Evolutionary conservation across 2,888 invertebrate genomes (phyloP), one percentile per base, ranked within the genome.

Genomic region (Dolichopus griseipennis): DNA sequence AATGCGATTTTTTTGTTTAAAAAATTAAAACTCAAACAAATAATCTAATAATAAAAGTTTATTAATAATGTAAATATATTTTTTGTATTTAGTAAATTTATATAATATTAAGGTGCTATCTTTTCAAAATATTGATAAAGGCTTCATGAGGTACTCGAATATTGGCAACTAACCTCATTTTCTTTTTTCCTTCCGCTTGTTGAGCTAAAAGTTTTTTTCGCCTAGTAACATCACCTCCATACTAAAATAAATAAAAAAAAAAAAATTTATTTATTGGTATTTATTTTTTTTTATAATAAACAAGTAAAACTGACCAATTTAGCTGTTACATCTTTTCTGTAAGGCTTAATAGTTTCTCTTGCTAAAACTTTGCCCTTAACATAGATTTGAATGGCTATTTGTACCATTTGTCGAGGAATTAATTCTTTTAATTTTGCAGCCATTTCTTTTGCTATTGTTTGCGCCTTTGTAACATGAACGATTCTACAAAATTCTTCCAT

Each of bases 111-210:
- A 27, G 5, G 3, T 37, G 8, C 37, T 84, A 90, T 83, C 85
- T 88, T 78, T 93, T 95, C 61, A 97, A 83, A 68, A 97, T 89
- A 81, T 94, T 90, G 73, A 97, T 92, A 79, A 98, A 98, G 1
- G 95, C 95, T 78, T 97, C 91, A 78, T 94, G 87, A 3, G 97
- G 96, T 73, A 98, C 84, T 75, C 90, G 88, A 72, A 99, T 91
- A 78, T 94, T 95, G 65, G 95, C 97, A 70, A 97, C 85, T 85
- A 89, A 88, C 76, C 92, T 87, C 93, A 98, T 91, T 80, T 90
- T 90, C 81, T 93, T 94, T 80, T 98, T 98, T 9, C 97, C 97
- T 75, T 95, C 95, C 0, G 92, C 86, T 83, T 99, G 98, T 76
- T 91, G 88, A 71, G 89, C 89, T 22, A 98, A 80, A 43, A 98